Conservation (phyloP, 1,140 invertebrate genomes). For the Rhizoglyphus robini region DNA sequence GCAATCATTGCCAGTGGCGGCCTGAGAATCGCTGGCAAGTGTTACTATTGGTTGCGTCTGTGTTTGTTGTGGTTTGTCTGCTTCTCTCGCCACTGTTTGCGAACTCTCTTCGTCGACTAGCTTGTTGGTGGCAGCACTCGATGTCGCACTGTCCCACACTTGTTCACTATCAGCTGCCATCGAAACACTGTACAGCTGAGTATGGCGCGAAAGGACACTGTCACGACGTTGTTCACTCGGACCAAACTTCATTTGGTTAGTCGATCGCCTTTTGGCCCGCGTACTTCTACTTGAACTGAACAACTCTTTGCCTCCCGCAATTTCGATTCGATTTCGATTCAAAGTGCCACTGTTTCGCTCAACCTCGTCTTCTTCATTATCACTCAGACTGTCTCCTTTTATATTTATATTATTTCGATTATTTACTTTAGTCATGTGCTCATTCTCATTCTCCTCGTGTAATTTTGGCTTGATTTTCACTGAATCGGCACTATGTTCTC, state of each 20-base stretch:
- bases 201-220: background rate
- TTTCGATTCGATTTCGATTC: constrained; percentile 57
- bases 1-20: no score
- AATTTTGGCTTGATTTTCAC: no score
- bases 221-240: background rate
- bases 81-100: no score
- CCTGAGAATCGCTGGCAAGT: no score
- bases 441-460: no score
- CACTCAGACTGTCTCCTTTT: background rate
- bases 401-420: background rate
- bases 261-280: background rate
- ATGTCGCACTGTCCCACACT: no score
- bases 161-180: background rate
- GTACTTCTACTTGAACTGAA: constrained; percentile 64
- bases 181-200: background rate
- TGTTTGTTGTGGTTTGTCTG: no score
- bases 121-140: no score
- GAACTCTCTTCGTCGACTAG: no score
- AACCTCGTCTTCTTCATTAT: constrained; percentile 22
- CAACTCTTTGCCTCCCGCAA: constrained; percentile 67
- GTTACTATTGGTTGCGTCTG: no score
- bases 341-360: background rate
- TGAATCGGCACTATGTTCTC: no score
- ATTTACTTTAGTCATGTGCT: background rate
- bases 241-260: background rate